A percentile compares a stretch with the other conserved stretches of the same genome.
phyloP scores from a whole-genome alignment of 2,113 vertebrate genomes.

The Plectropomus leopardus region DNA sequence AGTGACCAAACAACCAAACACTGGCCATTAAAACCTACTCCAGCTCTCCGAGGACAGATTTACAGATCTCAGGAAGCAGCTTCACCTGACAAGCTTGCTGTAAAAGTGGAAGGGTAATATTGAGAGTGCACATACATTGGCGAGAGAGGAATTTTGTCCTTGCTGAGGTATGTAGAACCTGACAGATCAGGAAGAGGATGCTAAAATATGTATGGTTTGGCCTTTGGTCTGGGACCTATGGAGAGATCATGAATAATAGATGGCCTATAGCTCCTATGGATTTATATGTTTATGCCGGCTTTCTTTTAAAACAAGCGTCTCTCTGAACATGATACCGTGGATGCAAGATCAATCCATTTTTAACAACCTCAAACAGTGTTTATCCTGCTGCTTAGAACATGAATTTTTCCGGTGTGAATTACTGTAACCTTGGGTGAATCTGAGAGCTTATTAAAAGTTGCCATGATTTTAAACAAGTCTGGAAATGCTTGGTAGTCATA shows the following conservation, averaged over 20 bases:
- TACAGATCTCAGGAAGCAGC: constrained; percentile 15
- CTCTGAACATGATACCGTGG: constrained; percentile 9
- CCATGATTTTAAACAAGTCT: constrained; percentile 1
- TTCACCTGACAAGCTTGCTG: not conserved
- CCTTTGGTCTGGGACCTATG: constrained; percentile 55
- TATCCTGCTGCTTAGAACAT: not conserved
- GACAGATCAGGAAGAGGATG: constrained; percentile 39
- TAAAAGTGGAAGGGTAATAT: not conserved
- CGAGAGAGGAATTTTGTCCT: not conserved
- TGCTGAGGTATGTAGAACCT: constrained; percentile 21
- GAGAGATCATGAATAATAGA: constrained; percentile 64
- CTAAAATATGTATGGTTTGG: constrained; percentile 71
- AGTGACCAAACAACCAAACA: constrained; percentile 6
- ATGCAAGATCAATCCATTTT: not conserved
- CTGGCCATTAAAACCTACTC: constrained; percentile 16
- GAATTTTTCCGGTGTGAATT: not conserved
- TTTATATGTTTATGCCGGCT: constrained; percentile 17
- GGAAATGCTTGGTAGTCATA: constrained; percentile 3
- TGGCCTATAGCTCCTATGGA: constrained; percentile 37
- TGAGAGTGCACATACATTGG: not conserved
- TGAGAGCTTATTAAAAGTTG: constrained; percentile 25
- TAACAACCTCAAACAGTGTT: not conserved
- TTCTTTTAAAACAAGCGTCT: constrained; percentile 7
- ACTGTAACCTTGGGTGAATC: not conserved
- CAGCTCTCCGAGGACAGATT: not conserved